Conservation (phyloP, 2,888 invertebrate species). For the Drosophila macrospina region DNA sequence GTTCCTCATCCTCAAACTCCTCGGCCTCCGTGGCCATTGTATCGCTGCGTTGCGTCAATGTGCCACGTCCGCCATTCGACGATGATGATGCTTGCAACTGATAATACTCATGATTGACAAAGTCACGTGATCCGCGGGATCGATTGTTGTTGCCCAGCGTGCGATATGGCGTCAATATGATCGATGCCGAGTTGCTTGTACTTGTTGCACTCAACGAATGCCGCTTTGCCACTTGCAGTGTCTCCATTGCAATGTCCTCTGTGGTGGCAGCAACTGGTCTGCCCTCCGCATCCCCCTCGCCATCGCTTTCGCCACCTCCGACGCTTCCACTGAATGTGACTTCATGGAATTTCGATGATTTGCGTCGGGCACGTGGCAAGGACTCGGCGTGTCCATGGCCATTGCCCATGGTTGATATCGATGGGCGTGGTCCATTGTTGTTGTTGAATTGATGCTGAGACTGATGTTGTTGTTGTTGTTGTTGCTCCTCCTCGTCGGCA, state of each 20-base stretch:
- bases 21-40: conserved; percentile 74
- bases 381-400: conserved; percentile 43
- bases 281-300: conserved; percentile 28
- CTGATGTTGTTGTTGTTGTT: conserved; percentile 18
- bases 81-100: conserved; percentile 67
- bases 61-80: conserved; percentile 57
- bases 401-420: conserved; percentile 53
- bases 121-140: conserved; percentile 62
- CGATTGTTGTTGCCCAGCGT: conserved; percentile 48
- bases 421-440: conserved; percentile 63
- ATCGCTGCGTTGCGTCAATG: conserved; percentile 63
- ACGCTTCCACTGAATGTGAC: conserved; percentile 83
- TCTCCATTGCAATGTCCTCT: conserved; percentile 30
- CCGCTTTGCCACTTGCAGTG: too few relatives aligned
- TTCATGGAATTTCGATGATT: conserved; percentile 81
- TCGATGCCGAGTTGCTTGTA: conserved; percentile 65
- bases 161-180: conserved; percentile 63
- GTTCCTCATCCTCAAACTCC: conserved; percentile 72
- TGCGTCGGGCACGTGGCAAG: conserved; percentile 60
- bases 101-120: conserved; percentile 62
- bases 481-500: conserved; percentile 31
- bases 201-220: conserved; percentile 69
- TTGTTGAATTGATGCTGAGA: conserved; percentile 27
- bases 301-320: conserved; percentile 78
- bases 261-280: conserved; percentile 4